A percentile compares a stretch with the other conserved stretches of the same genome.
These are phyloP conservation scores for Spisula subtruncata DNA, from an alignment of 2,888 invertebrate species.

Conservation along the genomic window DNA sequence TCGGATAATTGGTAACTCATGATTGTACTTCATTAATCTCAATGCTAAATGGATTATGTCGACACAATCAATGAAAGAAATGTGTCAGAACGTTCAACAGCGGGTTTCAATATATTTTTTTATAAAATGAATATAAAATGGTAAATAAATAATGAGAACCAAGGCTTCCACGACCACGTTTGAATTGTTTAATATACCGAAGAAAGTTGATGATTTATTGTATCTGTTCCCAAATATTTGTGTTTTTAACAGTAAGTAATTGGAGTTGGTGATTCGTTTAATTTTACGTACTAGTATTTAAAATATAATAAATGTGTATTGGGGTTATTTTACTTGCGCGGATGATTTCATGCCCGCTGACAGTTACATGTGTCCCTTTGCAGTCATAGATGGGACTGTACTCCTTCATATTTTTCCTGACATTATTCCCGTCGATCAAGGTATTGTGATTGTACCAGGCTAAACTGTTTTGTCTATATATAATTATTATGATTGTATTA, in stretches of 20 bases:
- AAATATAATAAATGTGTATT: background rate
- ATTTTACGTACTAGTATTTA: too few species aligned
- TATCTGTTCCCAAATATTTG: background rate
- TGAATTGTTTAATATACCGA: background rate
- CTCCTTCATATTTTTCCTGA: too few species aligned
- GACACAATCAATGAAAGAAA: conserved; percentile 23
- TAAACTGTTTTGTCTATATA: too few species aligned
- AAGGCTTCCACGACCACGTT: background rate
- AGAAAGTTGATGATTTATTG: background rate
- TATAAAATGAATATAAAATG: background rate
- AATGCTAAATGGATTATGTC: conserved; percentile 52
- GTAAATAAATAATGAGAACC: conserved; percentile 1
- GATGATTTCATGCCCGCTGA: background rate
- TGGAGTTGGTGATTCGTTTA: too few species aligned
- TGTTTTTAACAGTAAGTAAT: background rate
- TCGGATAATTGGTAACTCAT: conserved; percentile 44
- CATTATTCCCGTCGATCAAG: too few species aligned
- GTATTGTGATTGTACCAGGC: too few species aligned
- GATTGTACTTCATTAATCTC: conserved; percentile 46
- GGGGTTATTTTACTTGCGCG: background rate
- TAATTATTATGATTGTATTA: too few species aligned
- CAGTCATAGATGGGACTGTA: too few species aligned
- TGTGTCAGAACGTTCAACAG: conserved; percentile 34
- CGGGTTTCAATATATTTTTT: conserved; percentile 22
- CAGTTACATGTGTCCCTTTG: background rate